Percentiles rank a stretch among this genome's conserved stretches.
Evolutionary conservation across 2,888 invertebrate genomes (phyloP).

Genomic region (Rhimphoctona megacephalus): DNA sequence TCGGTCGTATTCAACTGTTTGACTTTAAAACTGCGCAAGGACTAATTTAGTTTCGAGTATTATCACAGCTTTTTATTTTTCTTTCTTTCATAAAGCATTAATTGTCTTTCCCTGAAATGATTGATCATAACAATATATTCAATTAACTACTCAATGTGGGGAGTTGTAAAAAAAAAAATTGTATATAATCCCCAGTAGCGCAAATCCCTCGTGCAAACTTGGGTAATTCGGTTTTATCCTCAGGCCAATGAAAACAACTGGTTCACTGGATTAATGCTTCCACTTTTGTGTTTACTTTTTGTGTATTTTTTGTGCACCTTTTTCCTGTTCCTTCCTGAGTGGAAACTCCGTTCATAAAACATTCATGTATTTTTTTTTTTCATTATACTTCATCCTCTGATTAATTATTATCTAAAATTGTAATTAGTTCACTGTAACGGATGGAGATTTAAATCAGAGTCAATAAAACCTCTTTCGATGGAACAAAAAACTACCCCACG

Average conservation of each 20-base stretch:
- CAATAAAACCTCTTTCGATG: background rate
- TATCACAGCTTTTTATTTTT: background rate
- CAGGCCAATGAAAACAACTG: constrained; percentile 19
- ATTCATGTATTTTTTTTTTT: background rate
- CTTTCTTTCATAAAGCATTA: background rate
- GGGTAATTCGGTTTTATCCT: constrained; percentile 18
- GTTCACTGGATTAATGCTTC: background rate
- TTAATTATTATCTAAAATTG: background rate
- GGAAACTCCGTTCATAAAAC: constrained; percentile 7
- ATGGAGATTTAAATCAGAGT: background rate
- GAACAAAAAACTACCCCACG: background rate
- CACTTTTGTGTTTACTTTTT: background rate
- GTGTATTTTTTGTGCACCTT: background rate
- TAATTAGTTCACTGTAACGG: background rate
- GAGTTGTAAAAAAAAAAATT: constrained; percentile 2
- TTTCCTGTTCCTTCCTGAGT: background rate
- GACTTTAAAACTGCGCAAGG: background rate
- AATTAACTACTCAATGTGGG: constrained; percentile 1
- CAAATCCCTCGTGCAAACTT: constrained; percentile 9
- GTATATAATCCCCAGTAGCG: constrained; percentile 7
- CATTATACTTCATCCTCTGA: background rate
- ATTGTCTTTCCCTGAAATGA: constrained; percentile 1
- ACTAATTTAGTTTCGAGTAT: background rate
- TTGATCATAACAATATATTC: constrained; percentile 5
- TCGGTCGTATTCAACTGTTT: background rate